Evolutionary conservation across 2,888 invertebrate species (phyloP), one percentile per base, ranked within the genome.

Genomic region (Callyntrura guangdongensis): DNA sequence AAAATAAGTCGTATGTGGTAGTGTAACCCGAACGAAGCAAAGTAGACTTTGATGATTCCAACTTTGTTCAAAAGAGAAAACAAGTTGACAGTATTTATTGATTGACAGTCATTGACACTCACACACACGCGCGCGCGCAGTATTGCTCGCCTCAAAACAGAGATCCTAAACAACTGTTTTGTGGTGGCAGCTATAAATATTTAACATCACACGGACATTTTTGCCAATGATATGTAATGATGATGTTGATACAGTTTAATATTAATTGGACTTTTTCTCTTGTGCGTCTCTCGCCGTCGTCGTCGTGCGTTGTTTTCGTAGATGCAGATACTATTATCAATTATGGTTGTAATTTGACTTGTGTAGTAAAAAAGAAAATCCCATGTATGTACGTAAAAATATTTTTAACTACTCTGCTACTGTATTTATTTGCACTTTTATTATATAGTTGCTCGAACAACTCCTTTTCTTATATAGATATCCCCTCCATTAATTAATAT

Each of bases 281-380:
- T 47, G 77, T 25, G 59, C 61, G 61, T 61, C 81, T 77, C 25
- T 82, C 61, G 53, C 53, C 53, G 49, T 74, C 74, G 53, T 53
- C 53, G 53, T 59, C 59, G 81, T 59, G 59, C 81, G 14, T 59
- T 61, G 81, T 82, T 56, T 82, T 82, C 59, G 61, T 82, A 82
- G 61, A 22, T 82, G 81, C 61, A 82, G 81, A 47, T 79, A 36
- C 25, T 45, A 61, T 25, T 82, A 59, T 82, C 20, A 82, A 82
- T 82, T 82, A 61, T 82, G 81, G 81, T 82, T 82, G 81, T 82
- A 77, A 82, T 82, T 82, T 82, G 81, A 82, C 81, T 82, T 82
- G 81, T 82, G 81, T 82, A 82, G 81, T 82, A 82, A 82, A 82
- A 82, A 61, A 61, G 17, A 45, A 61, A 61, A 61, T 82, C 59